Evolutionary conservation across 1,140 invertebrate species (phyloP), one percentile per base, ranked within the genome.

Genomic region (Neodiprion virginianus): DNA sequence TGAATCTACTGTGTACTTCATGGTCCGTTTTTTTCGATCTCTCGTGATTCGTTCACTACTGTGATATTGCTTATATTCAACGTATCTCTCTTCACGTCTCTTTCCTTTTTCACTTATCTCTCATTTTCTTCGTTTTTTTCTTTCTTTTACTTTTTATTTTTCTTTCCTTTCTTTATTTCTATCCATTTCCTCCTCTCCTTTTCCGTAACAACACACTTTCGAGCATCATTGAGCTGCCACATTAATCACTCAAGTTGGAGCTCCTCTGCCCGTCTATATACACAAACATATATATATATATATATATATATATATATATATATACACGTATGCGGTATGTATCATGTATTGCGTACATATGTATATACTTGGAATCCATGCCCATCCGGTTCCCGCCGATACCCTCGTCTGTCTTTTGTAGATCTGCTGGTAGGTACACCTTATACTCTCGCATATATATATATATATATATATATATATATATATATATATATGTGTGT

Each of bases 201-300:
- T 61, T 8, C 23, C 68, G 68, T 69, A 69, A 69, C 47, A 47
- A 53, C 72, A 21, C 53, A n/a, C n/a, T 48, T 74, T 74, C 53
- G 69, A 79, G 76, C 28, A 80, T 76, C 77, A 76, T 77, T 73
- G 77, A 72, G 72, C 50, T 77, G 71, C 73, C 74, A 79, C 77
- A 80, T 80, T 78, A 79, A 80, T 80, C 79, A 80, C 75, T 78
- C 75, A 78, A 73, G 75, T 78, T 78, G 73, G 77, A 68, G 28
- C 28, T 40, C 5, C 53, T 17, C 53, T 61, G 53, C 4, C 53
- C 53, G 53, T 11, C 53, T 61, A 40, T 40, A 40, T 40, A 40
- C 2, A 40, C 28, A 40, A 1, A 40, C 28, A 40, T 3, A 40
- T 5, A 40, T 40, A 5, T 40, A 40, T 40, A 40, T 40, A 40